Conservation (phyloP, 2,888 invertebrate genomes). For the Cancer borealis region DNA sequence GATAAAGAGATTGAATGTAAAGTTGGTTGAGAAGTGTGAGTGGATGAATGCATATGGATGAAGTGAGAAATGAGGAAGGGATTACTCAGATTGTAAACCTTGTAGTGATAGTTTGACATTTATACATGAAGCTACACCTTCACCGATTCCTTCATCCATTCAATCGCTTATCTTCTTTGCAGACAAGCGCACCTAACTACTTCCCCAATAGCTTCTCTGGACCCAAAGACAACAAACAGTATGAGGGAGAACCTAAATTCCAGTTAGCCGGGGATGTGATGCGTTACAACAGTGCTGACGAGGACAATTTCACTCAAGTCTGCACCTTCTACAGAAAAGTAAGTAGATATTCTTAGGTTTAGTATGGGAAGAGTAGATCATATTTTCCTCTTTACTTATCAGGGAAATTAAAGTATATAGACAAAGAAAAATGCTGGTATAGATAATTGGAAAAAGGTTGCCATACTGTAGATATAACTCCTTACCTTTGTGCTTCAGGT, state of each 20-base stretch:
- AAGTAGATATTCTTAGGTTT: background rate
- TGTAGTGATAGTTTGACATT: background rate
- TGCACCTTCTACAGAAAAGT: constrained; percentile 90
- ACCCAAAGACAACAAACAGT: constrained; percentile 84
- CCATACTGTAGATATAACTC: background rate
- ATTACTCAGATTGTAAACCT: background rate
- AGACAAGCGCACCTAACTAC: constrained; percentile 92
- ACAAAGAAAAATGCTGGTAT: background rate
- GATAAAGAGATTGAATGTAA: too few relatives aligned
- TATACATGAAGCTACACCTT: background rate
- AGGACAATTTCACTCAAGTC: constrained; percentile 94
- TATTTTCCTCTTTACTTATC: too few relatives aligned
- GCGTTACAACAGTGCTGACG: constrained; percentile 88
- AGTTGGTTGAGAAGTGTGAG: background rate
- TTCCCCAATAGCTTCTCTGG: constrained; percentile 97
- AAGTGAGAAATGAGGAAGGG: too few relatives aligned
- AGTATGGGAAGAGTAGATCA: too few relatives aligned
- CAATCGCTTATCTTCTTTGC: background rate
- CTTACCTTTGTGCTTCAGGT: constrained; percentile 88
- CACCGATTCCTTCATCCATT: background rate
- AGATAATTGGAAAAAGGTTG: background rate
- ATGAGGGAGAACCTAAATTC: constrained; percentile 85
- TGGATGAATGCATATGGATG: background rate
- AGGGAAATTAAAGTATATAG: background rate
- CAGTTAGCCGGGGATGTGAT: constrained; percentile 87